Conservation (phyloP, 2,888 invertebrate genomes). For the Drosophila colorata region DNA sequence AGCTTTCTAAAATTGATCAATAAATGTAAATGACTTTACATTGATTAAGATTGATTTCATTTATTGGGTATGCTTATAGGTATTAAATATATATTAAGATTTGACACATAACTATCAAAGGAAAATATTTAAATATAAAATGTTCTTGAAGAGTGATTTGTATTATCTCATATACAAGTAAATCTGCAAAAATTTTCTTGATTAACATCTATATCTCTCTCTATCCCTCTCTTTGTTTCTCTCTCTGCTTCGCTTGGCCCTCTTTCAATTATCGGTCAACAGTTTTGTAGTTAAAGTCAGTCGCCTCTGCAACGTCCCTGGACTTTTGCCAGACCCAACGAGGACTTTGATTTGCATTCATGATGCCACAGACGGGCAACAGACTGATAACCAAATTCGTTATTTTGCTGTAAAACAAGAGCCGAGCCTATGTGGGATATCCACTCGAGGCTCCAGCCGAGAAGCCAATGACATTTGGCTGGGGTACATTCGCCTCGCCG, state of each 20-base stretch:
- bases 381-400: conserved; percentile 43
- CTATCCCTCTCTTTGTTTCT: background rate
- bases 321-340: background rate
- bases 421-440: conserved; percentile 38
- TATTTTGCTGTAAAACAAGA: background rate
- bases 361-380: background rate
- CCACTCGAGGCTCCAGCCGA: conserved; percentile 6
- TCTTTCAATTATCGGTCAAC: conserved; percentile 59
- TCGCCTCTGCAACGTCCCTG: background rate
- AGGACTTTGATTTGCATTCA: conserved; percentile 36
- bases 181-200: too few relatives aligned
- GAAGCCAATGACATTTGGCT: conserved; percentile 74
- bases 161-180: too few relatives aligned
- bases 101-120: too few relatives aligned
- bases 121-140: too few relatives aligned
- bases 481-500: conserved; percentile 68
- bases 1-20: too few relatives aligned
- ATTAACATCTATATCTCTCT: background rate
- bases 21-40: too few relatives aligned
- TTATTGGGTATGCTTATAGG: too few relatives aligned
- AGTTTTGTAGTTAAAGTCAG: conserved; percentile 44
- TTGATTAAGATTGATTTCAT: too few relatives aligned
- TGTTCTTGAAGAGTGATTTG: too few relatives aligned
- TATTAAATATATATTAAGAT: too few relatives aligned
- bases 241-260: conserved; percentile 15